These are phyloP conservation scores for Aepyceros melampus DNA, from an alignment of 2,113 vertebrate species.

Conservation along the genomic window DNA sequence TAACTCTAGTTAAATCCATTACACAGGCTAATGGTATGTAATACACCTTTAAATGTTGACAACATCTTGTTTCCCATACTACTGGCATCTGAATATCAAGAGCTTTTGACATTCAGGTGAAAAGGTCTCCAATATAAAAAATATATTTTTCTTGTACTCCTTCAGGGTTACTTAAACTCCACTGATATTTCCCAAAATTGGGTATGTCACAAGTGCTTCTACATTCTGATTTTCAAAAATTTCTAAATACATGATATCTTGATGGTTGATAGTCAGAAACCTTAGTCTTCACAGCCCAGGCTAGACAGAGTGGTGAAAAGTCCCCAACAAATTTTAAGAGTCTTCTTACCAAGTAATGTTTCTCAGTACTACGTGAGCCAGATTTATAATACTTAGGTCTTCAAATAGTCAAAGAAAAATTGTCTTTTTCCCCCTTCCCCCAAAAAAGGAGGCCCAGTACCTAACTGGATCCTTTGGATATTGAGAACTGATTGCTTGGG, in stretches of 20 bases:
- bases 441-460: neutral
- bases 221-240: neutral
- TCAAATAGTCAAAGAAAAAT: neutral
- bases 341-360: neutral
- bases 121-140: neutral
- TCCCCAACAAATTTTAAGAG: neutral
- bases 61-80: neutral
- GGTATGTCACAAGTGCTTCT: neutral
- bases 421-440: neutral
- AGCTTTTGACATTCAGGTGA: neutral
- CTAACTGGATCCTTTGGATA: neutral
- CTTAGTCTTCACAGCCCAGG: neutral
- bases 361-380: neutral
- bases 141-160: neutral
- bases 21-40: neutral
- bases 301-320: neutral
- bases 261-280: neutral
- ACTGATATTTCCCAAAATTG: neutral
- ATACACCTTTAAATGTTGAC: neutral
- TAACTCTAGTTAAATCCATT: neutral
- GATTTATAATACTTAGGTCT: neutral
- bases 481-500: neutral
- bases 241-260: neutral
- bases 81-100: neutral
- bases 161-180: neutral